A percentile compares a stretch with the other conserved stretches of the same genome.
Evolutionary conservation across 2,113 vertebrate species (phyloP).

Genomic region (Pipra filicauda): DNA sequence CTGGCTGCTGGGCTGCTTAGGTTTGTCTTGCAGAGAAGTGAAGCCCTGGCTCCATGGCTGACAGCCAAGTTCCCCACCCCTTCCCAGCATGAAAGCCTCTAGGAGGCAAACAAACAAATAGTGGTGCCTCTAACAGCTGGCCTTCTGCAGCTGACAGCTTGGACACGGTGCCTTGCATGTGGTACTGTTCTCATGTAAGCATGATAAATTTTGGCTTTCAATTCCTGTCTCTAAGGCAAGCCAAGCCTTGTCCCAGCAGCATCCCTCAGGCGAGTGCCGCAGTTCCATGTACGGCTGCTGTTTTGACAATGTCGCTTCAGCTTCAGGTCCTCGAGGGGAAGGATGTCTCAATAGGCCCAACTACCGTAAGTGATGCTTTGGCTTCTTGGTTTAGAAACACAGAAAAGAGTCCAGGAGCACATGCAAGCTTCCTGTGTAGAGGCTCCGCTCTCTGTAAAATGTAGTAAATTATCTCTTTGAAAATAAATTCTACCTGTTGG

Average conservation of each 20-base stretch:
- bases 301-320: slow-evolving; percentile 81
- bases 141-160: background rate
- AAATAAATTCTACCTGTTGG: background rate
- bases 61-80: background rate
- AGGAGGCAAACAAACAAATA: background rate
- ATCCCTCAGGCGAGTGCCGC: slow-evolving; percentile 75
- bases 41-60: background rate
- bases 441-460: background rate
- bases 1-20: background rate
- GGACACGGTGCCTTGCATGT: background rate
- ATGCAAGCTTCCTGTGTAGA: background rate
- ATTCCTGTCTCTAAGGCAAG: slow-evolving; percentile 44
- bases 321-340: slow-evolving; percentile 86
- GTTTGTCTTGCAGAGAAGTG: background rate
- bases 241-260: slow-evolving; percentile 62
- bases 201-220: slow-evolving; percentile 20
- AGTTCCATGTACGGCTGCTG: slow-evolving; percentile 88
- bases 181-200: background rate
- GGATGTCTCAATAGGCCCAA: slow-evolving; percentile 79
- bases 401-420: background rate
- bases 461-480: background rate
- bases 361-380: slow-evolving; percentile 76
- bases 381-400: background rate
- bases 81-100: background rate
- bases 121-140: background rate